phyloP scores from a whole-genome alignment of 2,797 vertebrate species.

The Coregonus suidteri region DNA sequence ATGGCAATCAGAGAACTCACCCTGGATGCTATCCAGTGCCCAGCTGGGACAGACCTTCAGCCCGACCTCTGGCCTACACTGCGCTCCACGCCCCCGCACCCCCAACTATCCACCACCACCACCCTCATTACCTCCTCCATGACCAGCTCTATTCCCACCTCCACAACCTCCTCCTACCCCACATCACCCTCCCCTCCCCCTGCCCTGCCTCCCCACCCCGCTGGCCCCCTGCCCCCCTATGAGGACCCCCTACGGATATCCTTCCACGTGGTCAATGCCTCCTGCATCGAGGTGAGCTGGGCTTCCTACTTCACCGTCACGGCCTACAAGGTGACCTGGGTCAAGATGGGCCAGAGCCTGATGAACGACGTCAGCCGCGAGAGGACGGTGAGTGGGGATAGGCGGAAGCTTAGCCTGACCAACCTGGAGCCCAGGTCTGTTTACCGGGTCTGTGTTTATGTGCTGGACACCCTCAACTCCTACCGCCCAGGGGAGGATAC shows the following conservation, averaged over 20 bases:
- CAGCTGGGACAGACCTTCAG: conserved; percentile 73
- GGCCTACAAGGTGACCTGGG: conserved; percentile 96
- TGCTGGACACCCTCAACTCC: conserved; percentile 89
- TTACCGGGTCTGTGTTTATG: conserved; percentile 93
- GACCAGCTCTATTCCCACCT: conserved; percentile 42
- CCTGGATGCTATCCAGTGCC: conserved; percentile 91
- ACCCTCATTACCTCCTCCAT: conserved; percentile 53
- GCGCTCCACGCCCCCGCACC: conserved; percentile 73
- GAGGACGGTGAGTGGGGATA: conserved; percentile 86
- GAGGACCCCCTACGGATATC: conserved; percentile 88
- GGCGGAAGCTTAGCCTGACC: conserved; percentile 80
- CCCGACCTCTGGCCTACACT: conserved; percentile 73
- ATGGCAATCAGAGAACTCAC: conserved; percentile 96
- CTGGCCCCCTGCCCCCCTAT: conserved; percentile 73
- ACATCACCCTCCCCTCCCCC: conserved; percentile 70
- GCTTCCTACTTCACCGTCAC: conserved; percentile 88
- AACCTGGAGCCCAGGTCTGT: conserved; percentile 90
- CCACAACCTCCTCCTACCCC: conserved; percentile 62
- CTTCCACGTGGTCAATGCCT: conserved; percentile 88
- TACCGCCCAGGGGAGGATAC: conserved; percentile 90
- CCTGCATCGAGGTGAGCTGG: conserved; percentile 92
- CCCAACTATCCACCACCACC: conserved; percentile 52
- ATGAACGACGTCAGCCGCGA: conserved; percentile 90
- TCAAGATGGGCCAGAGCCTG: conserved; percentile 92
- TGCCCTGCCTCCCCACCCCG: conserved; percentile 67